phyloP scores from a whole-genome alignment of 2,797 vertebrate species.

The Anabacerthia variegaticeps region DNA sequence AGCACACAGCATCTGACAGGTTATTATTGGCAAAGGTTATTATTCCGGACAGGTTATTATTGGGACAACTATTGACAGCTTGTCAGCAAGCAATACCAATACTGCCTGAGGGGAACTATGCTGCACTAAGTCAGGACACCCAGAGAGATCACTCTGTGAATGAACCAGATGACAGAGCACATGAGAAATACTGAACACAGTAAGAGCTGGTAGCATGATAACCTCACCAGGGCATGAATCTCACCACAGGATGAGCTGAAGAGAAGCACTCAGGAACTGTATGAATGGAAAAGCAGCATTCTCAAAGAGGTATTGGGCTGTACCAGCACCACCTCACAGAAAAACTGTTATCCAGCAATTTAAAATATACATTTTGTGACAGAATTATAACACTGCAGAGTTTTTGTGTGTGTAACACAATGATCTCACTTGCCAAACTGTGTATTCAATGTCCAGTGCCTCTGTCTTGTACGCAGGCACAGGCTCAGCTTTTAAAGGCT shows the following conservation, averaged over 20 bases:
- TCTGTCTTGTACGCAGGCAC: not conserved
- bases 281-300: not conserved
- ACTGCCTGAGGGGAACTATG: not conserved
- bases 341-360: not conserved
- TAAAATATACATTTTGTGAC: not conserved
- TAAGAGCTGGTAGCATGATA: not conserved
- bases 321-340: not conserved
- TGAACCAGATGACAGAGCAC: not conserved
- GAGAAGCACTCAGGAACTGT: not conserved
- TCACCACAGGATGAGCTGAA: not conserved
- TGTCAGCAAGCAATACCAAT: not conserved
- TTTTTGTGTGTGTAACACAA: not conserved
- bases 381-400: not conserved
- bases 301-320: not conserved
- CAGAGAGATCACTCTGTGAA: not conserved
- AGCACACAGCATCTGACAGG: not conserved
- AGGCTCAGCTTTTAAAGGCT: not conserved
- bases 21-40: not conserved
- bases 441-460: not conserved
- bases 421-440: not conserved
- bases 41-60: not conserved
- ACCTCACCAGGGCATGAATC: not conserved
- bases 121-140: not conserved
- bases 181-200: not conserved
- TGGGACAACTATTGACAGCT: not conserved